Base-by-base conservation (phyloP, 2,888 invertebrate genomes). In the Cryptophagus acutangulus region DNA sequence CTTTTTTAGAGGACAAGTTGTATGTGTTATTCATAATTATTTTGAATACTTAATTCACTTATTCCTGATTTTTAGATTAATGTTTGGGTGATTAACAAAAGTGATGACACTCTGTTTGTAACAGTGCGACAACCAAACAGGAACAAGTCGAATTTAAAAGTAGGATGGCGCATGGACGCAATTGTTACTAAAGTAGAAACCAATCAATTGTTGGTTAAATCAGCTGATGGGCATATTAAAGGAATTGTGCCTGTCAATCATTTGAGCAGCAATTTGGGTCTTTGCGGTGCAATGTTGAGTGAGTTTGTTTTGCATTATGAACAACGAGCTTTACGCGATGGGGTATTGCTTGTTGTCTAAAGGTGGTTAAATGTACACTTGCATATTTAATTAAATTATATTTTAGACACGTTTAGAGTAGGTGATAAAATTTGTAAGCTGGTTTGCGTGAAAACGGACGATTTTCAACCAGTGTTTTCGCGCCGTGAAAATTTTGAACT, bases 1-100 rank as follows among this genome's bases (percentile, higher is more conserved):
- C 41, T 79, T 75, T 65, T 74, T 74, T 37, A 43, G 73, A 2
- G 83, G 83, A 33, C 79, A 82, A 67, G 75, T 79, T 41, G 76
- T 79, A 58, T 42, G 50, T 44, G 36, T 10, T 26, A 17, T 6
- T n/a, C 30, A 4, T 12, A 2, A n/a, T 17, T 20, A 20, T 20
- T 20, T 20, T 20, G 24, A 8, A n/a, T 20, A 20, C 6, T 20
- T 20, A 20, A 20, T 20, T 20, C n/a, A 20, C 6, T 20, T 20
- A 8, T 20, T 6, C 24, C n/a, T n/a, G n/a, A n/a, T 20, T 8
- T 8, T 20, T 56, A 78, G 78, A 72, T 78, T 2, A 74, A 69
- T 29, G 74, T 75, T 43, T 75, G 73, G 8, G 69, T 76, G 43
- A 39, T 73, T 12, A 61, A 69, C 28, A 51, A 62, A 0, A 64